These are phyloP conservation scores for Zaprionus tsacasi DNA, from an alignment of 1,140 invertebrate genomes.

Conservation along the genomic window DNA sequence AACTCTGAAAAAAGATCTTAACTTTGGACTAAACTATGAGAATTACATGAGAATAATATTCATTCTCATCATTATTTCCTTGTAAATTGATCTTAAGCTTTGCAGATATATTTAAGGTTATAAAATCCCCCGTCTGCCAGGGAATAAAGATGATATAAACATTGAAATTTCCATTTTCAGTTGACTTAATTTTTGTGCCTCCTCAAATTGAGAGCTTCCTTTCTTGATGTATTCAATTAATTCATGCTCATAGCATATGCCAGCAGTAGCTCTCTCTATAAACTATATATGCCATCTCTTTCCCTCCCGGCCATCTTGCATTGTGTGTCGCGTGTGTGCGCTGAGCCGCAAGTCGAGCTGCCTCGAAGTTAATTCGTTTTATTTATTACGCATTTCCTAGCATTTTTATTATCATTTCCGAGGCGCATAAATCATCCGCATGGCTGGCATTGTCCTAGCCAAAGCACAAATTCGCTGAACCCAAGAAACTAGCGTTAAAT, in stretches of 20 bases:
- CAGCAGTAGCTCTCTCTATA: neutral
- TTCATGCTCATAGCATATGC: neutral
- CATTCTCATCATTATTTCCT: too few relatives aligned
- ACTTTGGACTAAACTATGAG: neutral
- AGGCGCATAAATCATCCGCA: conserved; percentile 71
- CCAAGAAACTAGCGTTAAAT: conserved; percentile 70
- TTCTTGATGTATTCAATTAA: conserved; percentile 6
- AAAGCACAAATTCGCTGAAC: conserved; percentile 50
- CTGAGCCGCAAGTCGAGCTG: conserved; percentile 50
- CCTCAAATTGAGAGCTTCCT: conserved; percentile 14
- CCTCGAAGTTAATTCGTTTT: conserved; percentile 70
- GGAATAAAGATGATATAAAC: neutral
- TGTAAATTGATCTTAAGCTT: too few relatives aligned
- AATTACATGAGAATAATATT: too few relatives aligned
- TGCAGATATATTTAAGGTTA: too few relatives aligned
- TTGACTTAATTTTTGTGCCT: neutral
- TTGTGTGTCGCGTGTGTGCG: conserved; percentile 46
- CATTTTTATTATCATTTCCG: conserved; percentile 83
- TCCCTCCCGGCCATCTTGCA: conserved; percentile 18
- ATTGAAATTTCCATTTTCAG: neutral
- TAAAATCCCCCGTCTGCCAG: too few relatives aligned
- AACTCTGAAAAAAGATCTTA: neutral
- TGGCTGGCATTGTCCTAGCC: conserved; percentile 41
- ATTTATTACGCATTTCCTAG: conserved; percentile 80
- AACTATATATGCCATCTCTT: neutral